These are phyloP conservation scores for Lampris megalopsis DNA, from an alignment of 2,113 vertebrate species.

Conservation along the genomic window DNA sequence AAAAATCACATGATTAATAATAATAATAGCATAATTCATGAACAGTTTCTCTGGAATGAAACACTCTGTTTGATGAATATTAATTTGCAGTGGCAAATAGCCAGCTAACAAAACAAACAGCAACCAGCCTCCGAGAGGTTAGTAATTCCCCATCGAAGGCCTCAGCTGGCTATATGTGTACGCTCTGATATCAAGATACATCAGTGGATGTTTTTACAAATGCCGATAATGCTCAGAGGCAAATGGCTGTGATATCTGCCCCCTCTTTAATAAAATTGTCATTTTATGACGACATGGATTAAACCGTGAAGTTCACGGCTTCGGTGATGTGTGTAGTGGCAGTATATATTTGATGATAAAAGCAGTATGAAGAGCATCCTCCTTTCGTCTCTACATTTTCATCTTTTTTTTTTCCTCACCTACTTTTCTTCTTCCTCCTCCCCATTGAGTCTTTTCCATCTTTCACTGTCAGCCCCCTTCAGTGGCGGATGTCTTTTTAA, in stretches of 20 bases:
- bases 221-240: constrained; percentile 23
- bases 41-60: too few relatives aligned
- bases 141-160: not conserved
- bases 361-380: not conserved
- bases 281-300: constrained; percentile 2
- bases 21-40: too few relatives aligned
- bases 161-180: not conserved
- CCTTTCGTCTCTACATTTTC: not conserved
- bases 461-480: constrained; percentile 38
- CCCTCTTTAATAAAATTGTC: not conserved
- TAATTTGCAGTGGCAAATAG: constrained; percentile 61
- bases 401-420: not conserved
- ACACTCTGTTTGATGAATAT: constrained; percentile 56
- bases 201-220: constrained; percentile 11
- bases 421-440: constrained; percentile 3
- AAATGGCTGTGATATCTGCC: not conserved
- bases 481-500: constrained; percentile 55
- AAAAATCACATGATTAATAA: too few relatives aligned
- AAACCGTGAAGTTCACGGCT: not conserved
- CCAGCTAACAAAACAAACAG: too few relatives aligned
- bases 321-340: not conserved
- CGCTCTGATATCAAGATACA: constrained; percentile 13
- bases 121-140: not conserved
- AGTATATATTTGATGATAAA: constrained; percentile 1
- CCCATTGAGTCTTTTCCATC: constrained; percentile 23